These are phyloP conservation scores for Theretra japonica DNA, from an alignment of 2,888 invertebrate genomes.

Conservation along the genomic window DNA sequence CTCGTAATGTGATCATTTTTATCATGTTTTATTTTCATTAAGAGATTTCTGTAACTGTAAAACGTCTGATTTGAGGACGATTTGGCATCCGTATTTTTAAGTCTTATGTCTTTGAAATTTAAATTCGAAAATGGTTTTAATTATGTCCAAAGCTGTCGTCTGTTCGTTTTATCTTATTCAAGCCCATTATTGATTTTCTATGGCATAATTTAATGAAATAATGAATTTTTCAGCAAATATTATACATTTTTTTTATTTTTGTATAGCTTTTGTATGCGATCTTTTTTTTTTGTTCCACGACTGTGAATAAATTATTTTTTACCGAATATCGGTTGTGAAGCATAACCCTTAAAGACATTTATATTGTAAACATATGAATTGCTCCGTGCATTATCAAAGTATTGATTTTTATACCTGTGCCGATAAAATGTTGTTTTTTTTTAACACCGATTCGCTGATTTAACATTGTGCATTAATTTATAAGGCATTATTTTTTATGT, in stretches of 20 bases:
- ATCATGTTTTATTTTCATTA: not conserved
- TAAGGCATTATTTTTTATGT: no score
- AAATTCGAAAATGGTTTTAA: not conserved
- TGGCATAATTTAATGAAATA: constrained; percentile 11
- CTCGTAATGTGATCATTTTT: not conserved
- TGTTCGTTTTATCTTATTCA: constrained; percentile 6
- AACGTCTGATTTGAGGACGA: constrained; percentile 3
- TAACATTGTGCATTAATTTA: no score
- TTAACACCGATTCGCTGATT: no score
- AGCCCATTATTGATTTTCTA: not conserved
- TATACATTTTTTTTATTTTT: not conserved
- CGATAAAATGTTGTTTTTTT: no score
- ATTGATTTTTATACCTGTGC: no score
- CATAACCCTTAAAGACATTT: not conserved
- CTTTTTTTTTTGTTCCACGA: not conserved
- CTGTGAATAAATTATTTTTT: not conserved
- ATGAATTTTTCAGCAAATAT: not conserved
- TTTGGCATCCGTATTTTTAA: constrained; percentile 9
- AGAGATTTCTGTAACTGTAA: not conserved
- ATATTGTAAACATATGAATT: no score
- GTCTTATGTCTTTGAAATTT: not conserved
- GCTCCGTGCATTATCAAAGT: no score
- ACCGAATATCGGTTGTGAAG: not conserved
- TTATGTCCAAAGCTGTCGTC: not conserved
- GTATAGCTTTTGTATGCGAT: not conserved